Percentiles rank a stretch among this genome's conserved stretches.
phyloP scores from a whole-genome alignment of 2,797 vertebrate genomes.

The Sebastes diaconus region DNA sequence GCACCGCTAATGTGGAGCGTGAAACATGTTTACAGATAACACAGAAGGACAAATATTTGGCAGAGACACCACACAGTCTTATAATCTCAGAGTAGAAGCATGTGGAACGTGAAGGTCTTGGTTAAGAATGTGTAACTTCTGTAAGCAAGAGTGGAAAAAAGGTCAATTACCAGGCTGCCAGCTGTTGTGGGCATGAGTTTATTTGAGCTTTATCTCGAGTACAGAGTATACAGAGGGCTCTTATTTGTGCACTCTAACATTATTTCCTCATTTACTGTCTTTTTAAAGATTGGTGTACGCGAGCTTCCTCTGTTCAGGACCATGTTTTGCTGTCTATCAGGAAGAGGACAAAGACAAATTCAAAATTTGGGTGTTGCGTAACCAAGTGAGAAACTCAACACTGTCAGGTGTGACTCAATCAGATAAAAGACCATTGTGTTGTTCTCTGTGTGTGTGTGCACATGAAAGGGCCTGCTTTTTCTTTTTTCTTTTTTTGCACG shows the following conservation, averaged over 20 bases:
- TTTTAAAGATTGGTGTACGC: not conserved
- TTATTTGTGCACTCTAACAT: conserved; percentile 13
- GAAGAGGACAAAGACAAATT: conserved; percentile 33
- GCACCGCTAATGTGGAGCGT: not conserved
- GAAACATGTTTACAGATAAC: conserved; percentile 2
- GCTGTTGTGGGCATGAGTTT: conserved; percentile 2
- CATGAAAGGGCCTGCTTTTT: not conserved
- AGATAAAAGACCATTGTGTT: conserved; percentile 31
- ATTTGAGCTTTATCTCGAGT: not conserved
- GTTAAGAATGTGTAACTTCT: conserved; percentile 28
- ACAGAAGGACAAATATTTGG: conserved; percentile 32
- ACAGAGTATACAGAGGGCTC: not conserved
- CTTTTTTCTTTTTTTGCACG: conserved; percentile 19
- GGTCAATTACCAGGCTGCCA: conserved; percentile 24
- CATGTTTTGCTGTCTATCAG: conserved; percentile 25
- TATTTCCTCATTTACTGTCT: conserved; percentile 1
- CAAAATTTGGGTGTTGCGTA: conserved; percentile 32
- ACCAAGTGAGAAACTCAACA: conserved; percentile 58
- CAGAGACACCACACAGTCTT: conserved; percentile 49
- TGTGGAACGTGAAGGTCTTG: conserved; percentile 50
- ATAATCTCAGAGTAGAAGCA: conserved; percentile 28
- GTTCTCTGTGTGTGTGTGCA: conserved; percentile 4
- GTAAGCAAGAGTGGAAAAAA: conserved; percentile 6
- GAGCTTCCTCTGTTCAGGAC: conserved; percentile 24
- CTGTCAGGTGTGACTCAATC: conserved; percentile 62